Evolutionary conservation across 2,888 invertebrate genomes (phyloP).

Genomic region (Halocaridina rubra): DNA sequence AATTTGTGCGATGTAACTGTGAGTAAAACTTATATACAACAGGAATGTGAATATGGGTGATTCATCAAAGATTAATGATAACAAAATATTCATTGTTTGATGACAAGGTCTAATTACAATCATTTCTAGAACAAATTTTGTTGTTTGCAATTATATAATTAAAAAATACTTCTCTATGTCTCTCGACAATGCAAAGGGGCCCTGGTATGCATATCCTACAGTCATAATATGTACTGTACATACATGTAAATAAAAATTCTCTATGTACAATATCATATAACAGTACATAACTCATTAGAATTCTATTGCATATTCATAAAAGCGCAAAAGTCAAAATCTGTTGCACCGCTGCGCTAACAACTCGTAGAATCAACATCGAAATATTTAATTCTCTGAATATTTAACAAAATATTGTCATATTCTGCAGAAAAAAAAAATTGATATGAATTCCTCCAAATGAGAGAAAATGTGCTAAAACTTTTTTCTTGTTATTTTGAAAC

Average conservation of each 20-base stretch:
- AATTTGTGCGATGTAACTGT: constrained; percentile 43
- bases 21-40: constrained; percentile 26
- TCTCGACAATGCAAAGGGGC: constrained; percentile 42
- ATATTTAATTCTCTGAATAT: background rate
- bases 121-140: background rate
- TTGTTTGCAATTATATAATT: constrained; percentile 16
- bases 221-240: constrained; percentile 47
- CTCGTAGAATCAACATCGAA: background rate
- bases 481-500: too few species aligned
- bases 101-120: constrained; percentile 7
- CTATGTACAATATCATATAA: constrained; percentile 35
- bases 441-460: background rate
- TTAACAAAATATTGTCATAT: constrained; percentile 11
- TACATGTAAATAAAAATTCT: constrained; percentile 17
- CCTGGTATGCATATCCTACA: constrained; percentile 28
- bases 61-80: background rate
- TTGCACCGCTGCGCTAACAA: constrained; percentile 22
- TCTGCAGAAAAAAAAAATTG: background rate
- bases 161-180: constrained; percentile 43
- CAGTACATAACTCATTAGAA: background rate
- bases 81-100: background rate
- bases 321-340: background rate
- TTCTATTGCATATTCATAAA: constrained; percentile 33
- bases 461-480: too few species aligned
- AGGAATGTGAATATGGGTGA: constrained; percentile 39